Conservation (phyloP, 1,140 invertebrate genomes). For the Leptinotarsa defecta region DNA sequence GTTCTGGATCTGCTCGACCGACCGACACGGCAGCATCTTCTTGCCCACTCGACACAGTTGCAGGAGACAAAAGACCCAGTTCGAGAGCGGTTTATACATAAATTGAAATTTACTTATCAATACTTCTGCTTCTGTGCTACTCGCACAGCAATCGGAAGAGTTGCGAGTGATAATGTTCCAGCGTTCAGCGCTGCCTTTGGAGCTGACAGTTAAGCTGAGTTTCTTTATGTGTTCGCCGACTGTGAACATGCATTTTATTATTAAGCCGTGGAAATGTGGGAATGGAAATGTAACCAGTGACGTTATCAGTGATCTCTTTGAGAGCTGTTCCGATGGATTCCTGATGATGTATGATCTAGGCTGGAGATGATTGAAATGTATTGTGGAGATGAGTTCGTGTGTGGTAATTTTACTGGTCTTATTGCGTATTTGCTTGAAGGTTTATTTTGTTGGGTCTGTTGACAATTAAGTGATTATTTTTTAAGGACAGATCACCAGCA, state of each 20-base stretch:
- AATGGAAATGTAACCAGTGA: not conserved
- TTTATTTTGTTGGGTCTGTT: no score
- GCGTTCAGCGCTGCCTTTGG: not conserved
- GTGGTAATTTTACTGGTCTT: no score
- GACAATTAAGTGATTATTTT: no score
- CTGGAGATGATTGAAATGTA: not conserved
- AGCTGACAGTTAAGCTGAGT: conserved; percentile 5
- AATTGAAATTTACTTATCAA: conserved; percentile 9
- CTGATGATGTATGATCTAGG: not conserved
- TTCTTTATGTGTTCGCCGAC: not conserved
- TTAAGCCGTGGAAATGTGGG: not conserved
- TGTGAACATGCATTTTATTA: conserved; percentile 1
- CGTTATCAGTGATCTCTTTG: conserved; percentile 2
- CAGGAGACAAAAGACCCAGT: not conserved
- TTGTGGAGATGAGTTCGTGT: not conserved
- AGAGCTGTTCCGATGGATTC: not conserved
- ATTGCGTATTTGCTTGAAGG: no score
- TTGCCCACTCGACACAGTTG: not conserved
- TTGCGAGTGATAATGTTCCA: not conserved
- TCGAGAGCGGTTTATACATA: not conserved
- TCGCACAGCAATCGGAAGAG: not conserved
- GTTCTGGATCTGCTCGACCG: not conserved
- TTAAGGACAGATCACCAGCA: no score
- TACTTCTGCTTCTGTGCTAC: conserved; percentile 1
- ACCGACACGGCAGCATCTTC: not conserved